Evolutionary conservation across 1,140 invertebrate genomes (phyloP).

Genomic region (Cepaea nemoralis): DNA sequence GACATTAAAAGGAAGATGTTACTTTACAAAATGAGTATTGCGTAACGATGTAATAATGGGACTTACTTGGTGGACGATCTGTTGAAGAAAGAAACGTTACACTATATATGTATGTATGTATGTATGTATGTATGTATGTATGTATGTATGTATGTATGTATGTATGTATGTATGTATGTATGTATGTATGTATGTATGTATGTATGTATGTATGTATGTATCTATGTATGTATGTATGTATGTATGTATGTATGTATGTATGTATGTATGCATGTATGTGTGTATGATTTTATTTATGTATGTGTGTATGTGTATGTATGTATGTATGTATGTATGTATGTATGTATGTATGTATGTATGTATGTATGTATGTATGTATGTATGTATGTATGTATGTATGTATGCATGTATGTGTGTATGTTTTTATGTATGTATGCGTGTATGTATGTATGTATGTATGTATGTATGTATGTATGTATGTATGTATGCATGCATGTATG

Average conservation of each 20-base stretch:
- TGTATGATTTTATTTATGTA: too few species aligned
- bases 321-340: conserved; percentile 11
- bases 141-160: conserved; percentile 30
- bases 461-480: conserved; percentile 4
- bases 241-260: conserved; percentile 12
- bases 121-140: conserved; percentile 30
- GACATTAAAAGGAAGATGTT: too few species aligned
- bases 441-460: conserved; percentile 4
- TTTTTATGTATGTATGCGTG: background rate
- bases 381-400: too few species aligned
- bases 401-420: too few species aligned
- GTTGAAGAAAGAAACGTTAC: too few species aligned
- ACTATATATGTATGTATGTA: conserved; percentile 17
- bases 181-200: conserved; percentile 30
- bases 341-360: conserved; percentile 11
- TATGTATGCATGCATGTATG: background rate
- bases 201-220: conserved; percentile 20
- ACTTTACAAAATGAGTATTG: too few species aligned
- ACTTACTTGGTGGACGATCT: too few species aligned
- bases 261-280: conserved; percentile 12
- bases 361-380: conserved; percentile 11
- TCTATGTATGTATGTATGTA: conserved; percentile 6
- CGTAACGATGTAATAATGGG: too few species aligned
- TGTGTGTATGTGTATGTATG: too few species aligned
- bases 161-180: conserved; percentile 30